Evolutionary conservation across 1,140 invertebrate species (phyloP), one percentile per base, ranked within the genome.

Genomic region (Bombus polaris): DNA sequence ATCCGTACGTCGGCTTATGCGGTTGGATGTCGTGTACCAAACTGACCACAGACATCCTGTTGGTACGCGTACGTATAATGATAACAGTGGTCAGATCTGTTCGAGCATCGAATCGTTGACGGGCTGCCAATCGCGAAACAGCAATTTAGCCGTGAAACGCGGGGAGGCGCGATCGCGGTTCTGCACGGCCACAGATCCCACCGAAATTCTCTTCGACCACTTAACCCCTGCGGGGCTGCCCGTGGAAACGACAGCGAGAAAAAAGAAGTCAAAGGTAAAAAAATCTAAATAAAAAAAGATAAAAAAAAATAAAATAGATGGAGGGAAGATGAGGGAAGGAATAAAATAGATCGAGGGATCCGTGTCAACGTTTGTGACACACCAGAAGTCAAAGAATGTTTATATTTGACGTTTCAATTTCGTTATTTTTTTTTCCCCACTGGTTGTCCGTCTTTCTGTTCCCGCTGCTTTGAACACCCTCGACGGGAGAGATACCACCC

Each of bases 71-170:
- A 72, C 76, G 77, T 89, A 86, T 86, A 89, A 89, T 89, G 88
- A 89, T 89, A 89, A 88, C 76, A 78, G 72, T 57, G 72, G 88
- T 86, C 81, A 77, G 72, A 72, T 74, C 80, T 74, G 84, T 57
- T 78, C 72, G 39, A 80, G 57, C 62, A 74, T 85, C 83, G 81
- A 90, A 90, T 87, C 84, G 90, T 86, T 88, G 90, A 90, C 89
- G 87, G 86, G 70, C 89, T 91, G 90, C 90, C 90, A 88, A 88
- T 91, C 89, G 84, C 25, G 87, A 35, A 85, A 87, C 89, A 71
- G 90, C 90, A 91, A 91, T 91, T 91, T 91, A 88, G 86, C 89
- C 74, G 81, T 83, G 83, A 91, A 90, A 90, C 89, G 81, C 42
- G 80, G 75, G 81, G 75, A 83, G 86, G 88, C 82, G 87, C 82